These are phyloP conservation scores for Drosophila kambysellisi DNA, from an alignment of 2,888 invertebrate species.

Conservation along the genomic window DNA sequence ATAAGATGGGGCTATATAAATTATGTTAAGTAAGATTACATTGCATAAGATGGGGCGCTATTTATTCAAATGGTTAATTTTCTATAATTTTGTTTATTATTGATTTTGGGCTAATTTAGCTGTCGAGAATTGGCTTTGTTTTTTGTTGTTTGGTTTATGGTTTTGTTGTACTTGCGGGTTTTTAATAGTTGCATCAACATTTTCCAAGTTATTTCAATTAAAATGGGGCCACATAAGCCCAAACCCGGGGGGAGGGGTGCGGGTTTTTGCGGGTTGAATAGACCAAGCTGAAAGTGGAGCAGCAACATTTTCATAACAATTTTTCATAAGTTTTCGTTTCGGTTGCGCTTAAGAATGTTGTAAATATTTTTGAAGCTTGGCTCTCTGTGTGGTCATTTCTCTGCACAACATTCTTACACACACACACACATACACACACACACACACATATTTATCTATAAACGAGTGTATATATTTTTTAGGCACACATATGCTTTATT, in stretches of 20 bases:
- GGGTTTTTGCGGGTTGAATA: neutral
- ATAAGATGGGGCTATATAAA: too few species aligned
- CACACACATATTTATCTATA: slow-evolving; percentile 3
- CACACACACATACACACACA: slow-evolving; percentile 17
- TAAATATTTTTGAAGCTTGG: slow-evolving; percentile 66
- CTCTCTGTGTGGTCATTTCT: slow-evolving; percentile 68
- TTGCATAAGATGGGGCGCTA: too few species aligned
- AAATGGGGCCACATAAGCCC: slow-evolving; percentile 57
- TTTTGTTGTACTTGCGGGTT: slow-evolving; percentile 19
- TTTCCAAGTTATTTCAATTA: slow-evolving; percentile 70
- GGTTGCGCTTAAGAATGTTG: slow-evolving; percentile 77
- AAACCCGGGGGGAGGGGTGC: neutral
- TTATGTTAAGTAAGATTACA: too few species aligned
- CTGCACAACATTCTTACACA: slow-evolving; percentile 31
- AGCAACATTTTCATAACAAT: slow-evolving; percentile 69
- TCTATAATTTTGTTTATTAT: slow-evolving; percentile 7
- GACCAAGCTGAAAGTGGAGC: slow-evolving; percentile 25
- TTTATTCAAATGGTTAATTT: neutral
- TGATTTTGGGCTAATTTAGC: slow-evolving; percentile 28
- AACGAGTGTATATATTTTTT: slow-evolving; percentile 1
- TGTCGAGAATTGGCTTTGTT: slow-evolving; percentile 8
- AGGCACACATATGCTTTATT: slow-evolving; percentile 5
- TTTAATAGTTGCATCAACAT: slow-evolving; percentile 52
- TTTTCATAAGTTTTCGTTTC: slow-evolving; percentile 79
- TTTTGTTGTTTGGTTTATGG: neutral